A percentile compares a stretch with the other conserved stretches of the same genome.
phyloP scores from a whole-genome alignment of 2,113 vertebrate genomes.

The Chrysochloris asiatica region DNA sequence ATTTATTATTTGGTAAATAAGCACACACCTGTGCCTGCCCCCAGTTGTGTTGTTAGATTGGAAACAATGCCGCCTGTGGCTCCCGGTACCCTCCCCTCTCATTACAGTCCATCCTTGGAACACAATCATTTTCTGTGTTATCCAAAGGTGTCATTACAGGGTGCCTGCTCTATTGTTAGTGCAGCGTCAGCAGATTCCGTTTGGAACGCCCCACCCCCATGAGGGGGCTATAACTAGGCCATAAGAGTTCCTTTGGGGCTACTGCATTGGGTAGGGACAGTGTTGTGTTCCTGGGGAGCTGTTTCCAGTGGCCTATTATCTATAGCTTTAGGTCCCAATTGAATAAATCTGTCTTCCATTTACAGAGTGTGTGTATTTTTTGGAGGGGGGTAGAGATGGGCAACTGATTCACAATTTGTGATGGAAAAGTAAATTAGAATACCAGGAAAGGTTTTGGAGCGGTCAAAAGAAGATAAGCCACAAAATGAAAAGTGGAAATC shows the following conservation, averaged over 20 bases:
- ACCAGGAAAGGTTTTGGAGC: neutral
- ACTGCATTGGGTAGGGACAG: neutral
- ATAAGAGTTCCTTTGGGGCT: constrained; percentile 53
- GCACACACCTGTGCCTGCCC: constrained; percentile 68
- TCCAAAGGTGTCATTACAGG: constrained; percentile 78
- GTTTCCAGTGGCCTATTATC: constrained; percentile 39
- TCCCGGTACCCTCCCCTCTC: constrained; percentile 75
- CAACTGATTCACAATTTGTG: constrained; percentile 1
- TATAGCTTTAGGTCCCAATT: constrained; percentile 52
- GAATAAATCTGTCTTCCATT: constrained; percentile 38
- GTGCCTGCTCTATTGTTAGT: constrained; percentile 68
- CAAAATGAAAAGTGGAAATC: neutral
- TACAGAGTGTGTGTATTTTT: too few species aligned
- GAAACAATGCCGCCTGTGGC: constrained; percentile 80
- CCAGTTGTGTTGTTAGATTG: constrained; percentile 83
- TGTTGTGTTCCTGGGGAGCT: constrained; percentile 13
- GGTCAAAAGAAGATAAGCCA: neutral
- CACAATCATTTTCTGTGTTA: constrained; percentile 81
- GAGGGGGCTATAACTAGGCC: constrained; percentile 55
- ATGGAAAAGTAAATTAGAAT: constrained; percentile 25
- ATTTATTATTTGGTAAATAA: constrained; percentile 73
- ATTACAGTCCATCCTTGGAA: constrained; percentile 81
- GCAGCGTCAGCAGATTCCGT: constrained; percentile 78
- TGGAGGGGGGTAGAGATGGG: too few species aligned
- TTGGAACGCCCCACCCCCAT: neutral